Conservation (phyloP, 1,140 invertebrate genomes). For the Habropoda laboriosa region DNA sequence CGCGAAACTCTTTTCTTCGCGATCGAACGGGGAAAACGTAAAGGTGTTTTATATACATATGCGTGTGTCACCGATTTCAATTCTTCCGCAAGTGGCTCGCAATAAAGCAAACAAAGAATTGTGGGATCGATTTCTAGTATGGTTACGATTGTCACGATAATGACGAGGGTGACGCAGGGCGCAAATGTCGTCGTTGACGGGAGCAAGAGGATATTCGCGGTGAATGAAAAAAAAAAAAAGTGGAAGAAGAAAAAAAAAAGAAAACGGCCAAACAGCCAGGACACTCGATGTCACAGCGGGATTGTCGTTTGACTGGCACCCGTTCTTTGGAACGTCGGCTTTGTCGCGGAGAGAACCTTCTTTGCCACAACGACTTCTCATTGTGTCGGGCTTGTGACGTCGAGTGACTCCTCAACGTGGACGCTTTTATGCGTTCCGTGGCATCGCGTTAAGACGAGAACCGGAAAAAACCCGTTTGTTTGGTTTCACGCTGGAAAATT, state of each 20-base stretch:
- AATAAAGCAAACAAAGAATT: constrained; percentile 41
- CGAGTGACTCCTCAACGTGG: constrained; percentile 34
- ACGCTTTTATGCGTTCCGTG: constrained; percentile 17
- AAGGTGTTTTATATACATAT: neutral
- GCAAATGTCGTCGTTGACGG: constrained; percentile 49
- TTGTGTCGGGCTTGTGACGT: constrained; percentile 55
- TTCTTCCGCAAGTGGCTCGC: constrained; percentile 35
- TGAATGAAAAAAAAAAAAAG: constrained; percentile 38
- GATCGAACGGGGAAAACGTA: constrained; percentile 20
- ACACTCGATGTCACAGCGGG: constrained; percentile 67
- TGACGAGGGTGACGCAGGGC: constrained; percentile 59
- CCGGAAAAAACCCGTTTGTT: neutral
- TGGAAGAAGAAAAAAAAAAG: neutral
- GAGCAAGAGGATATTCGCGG: constrained; percentile 57
- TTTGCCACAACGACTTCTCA: constrained; percentile 59
- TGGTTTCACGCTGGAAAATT: neutral
- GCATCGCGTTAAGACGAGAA: constrained; percentile 7
- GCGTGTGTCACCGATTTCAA: constrained; percentile 9
- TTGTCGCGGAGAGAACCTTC: constrained; percentile 52
- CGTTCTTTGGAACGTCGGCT: constrained; percentile 52
- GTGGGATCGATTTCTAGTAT: constrained; percentile 57
- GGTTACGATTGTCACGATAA: constrained; percentile 50
- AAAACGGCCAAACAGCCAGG: constrained; percentile 59
- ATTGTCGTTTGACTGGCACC: constrained; percentile 68
- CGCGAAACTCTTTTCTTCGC: constrained; percentile 2